Evolutionary conservation across 2,113 vertebrate genomes (phyloP), one percentile per base, ranked within the genome.

Genomic region (Chroicocephalus ridibundus): DNA sequence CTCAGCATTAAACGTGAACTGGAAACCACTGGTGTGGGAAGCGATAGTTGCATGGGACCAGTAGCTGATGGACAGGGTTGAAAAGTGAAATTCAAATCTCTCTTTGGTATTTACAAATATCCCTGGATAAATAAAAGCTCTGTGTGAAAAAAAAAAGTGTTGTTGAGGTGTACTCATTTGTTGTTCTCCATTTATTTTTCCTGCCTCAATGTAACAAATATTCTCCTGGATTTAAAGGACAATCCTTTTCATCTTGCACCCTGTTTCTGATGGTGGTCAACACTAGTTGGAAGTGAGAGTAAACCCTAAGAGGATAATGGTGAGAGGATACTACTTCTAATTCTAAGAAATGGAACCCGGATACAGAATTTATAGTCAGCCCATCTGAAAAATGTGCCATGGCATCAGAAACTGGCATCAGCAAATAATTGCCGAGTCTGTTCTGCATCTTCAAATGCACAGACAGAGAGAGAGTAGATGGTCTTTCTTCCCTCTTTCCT

Each of bases 11-110:
- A 58, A 40, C 0, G 0, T 27, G 61, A 24, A 11, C 1, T 64
- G 36, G 31, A 87, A 88, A 70, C 44, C 42, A 44, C 16, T 9
- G 22, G 12, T 38, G 27, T 4, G 19, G 57, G 58, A 58, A 49
- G 40, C 8, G 49, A 46, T 29, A 29, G 61, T 32, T 86, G 62
- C 17, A 21, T 9, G 36, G 68, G 36, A 57, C 51, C 42, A 31
- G 66, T 27, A 82, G 72, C n/a, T 64, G 44, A 71, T 42, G 34
- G 72, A 11, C n/a, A 93, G 55, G 54, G 42, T 9, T 84, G 57
- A 69, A 88, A 91, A 91, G 40, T 72, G 47, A 90, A 82, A 81
- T 82, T 42, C 15, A 75, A 21, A 46, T 89, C 29, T 78, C 55
- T 82, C 27, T 55, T 68, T 44, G 34, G 34, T n/a, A 64, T 92